Conservation (phyloP, 2,113 vertebrate species). For the Epinephelus fuscoguttatus region DNA sequence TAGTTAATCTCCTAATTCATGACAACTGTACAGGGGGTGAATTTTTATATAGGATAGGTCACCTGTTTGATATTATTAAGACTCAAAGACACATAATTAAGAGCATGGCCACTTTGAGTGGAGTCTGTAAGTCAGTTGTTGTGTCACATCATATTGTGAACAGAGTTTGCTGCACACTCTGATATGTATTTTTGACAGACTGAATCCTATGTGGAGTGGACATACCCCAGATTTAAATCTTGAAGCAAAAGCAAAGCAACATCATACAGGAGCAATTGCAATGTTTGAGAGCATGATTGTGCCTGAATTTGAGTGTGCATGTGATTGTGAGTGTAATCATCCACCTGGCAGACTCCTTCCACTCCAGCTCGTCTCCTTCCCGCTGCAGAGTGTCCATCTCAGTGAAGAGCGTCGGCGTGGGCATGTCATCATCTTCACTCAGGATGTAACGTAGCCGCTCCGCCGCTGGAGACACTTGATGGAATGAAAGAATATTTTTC, state of each 20-base stretch:
- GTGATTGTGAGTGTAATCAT: constrained; percentile 16
- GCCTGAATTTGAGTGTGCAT: background rate
- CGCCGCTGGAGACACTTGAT: constrained; percentile 92
- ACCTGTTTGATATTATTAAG: too few species aligned
- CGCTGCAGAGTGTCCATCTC: constrained; percentile 98
- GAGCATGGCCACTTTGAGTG: too few species aligned
- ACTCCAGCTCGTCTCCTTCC: constrained; percentile 96
- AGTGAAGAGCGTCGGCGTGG: constrained; percentile 95
- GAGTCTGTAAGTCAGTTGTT: too few species aligned
- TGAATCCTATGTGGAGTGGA: background rate
- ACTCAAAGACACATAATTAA: too few species aligned
- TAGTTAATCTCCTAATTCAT: too few species aligned
- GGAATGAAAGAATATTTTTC: background rate
- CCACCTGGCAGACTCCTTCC: constrained; percentile 97
- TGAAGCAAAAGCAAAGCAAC: background rate
- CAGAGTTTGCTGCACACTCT: background rate
- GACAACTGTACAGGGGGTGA: too few species aligned
- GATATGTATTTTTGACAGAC: background rate
- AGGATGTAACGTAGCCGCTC: constrained; percentile 95
- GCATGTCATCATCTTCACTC: constrained; percentile 92
- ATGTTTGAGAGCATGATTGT: too few species aligned
- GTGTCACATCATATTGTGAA: too few species aligned
- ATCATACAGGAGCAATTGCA: background rate
- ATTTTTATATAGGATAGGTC: too few species aligned
- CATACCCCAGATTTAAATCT: background rate